Evolutionary conservation across 1,140 invertebrate genomes (phyloP).

Genomic region (Aphelenchoides besseyi): DNA sequence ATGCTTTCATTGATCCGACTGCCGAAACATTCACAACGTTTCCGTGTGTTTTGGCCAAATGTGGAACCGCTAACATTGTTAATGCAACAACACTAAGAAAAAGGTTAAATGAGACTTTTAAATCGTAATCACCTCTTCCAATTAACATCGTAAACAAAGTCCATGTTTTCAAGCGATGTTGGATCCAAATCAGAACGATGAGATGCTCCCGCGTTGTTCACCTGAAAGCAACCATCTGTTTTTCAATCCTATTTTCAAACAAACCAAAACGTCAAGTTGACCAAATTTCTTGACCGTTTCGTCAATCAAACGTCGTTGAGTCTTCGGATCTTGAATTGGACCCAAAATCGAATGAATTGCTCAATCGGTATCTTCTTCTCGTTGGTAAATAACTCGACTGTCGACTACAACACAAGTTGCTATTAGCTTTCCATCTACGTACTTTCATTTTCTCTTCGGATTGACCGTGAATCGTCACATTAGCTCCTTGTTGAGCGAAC

Average conservation of each 20-base stretch:
- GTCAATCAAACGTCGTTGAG: slow-evolving; percentile 5
- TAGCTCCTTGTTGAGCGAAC: slow-evolving; percentile 31
- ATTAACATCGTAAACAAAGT: no score
- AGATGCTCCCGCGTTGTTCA: slow-evolving; percentile 3
- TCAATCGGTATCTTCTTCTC: background rate
- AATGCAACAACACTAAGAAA: slow-evolving; percentile 63
- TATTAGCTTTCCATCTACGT: background rate
- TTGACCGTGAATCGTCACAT: slow-evolving; percentile 24
- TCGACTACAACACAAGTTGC: background rate
- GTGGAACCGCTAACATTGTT: slow-evolving; percentile 77
- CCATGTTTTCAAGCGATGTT: slow-evolving; percentile 73
- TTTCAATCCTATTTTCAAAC: background rate
- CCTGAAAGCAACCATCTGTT: background rate
- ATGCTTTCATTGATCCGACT: slow-evolving; percentile 75
- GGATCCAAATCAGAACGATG: background rate
- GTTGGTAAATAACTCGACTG: slow-evolving; percentile 4
- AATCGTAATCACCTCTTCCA: no score
- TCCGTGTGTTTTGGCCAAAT: slow-evolving; percentile 77
- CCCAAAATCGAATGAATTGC: background rate
- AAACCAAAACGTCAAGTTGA: slow-evolving; percentile 21
- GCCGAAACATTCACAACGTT: slow-evolving; percentile 79
- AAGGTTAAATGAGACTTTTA: slow-evolving; percentile 78
- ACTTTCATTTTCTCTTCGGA: slow-evolving; percentile 16
- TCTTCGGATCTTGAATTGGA: slow-evolving; percentile 18
- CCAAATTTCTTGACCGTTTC: slow-evolving; percentile 18